Evolutionary conservation across 2,113 vertebrate species (phyloP), one percentile per base, ranked within the genome.

Genomic region (Ranitomeya variabilis): DNA sequence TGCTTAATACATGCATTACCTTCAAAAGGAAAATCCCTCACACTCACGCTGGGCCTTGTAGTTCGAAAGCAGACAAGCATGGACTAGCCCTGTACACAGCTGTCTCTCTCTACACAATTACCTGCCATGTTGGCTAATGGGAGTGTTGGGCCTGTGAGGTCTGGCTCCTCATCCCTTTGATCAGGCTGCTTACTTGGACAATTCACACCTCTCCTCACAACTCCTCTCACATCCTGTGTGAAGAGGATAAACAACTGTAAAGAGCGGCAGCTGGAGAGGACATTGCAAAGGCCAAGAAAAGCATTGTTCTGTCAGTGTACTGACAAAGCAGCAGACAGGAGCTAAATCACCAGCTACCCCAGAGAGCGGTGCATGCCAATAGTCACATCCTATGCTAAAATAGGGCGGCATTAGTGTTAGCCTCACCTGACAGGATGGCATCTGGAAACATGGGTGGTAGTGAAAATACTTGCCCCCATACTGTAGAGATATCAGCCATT

Each of bases 151-250:
- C 80, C n/a, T 84, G 67, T 74, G 83, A 85, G 51, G 54, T 85
- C 83, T 85, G 37, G 83, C 69, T 76, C 69, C 26, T 74, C 69
- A 54, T 3, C 54, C 55, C 67, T 71, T 87, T 87, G 86, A 87
- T 87, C 78, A 80, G 64, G 71, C 86, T 57, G 51, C 23, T 64
- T 71, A 69, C 77, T 31, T 80, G 76, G 87, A 78, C 71, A 83
- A 83, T 83, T 89, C 80, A 78, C 87, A 84, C 87, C n/a, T 78
- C 59, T 78, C 19, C 71, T 84, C 87, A 77, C 78, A 89, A 81
- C 83, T 62, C 87, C 54, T 60, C 14, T 18, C 80, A 37, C 80
- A 84, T 89, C 87, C 87, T 89, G 87, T 55, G 82, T 78, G 57
- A 23, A 3, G n/a, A 1, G 57, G 19, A 64, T 54, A 23, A 23